Percentiles rank a stretch among this genome's conserved stretches.
Conservation (phyloP, 1,140 invertebrate genomes). For the Aphelenchoides besseyi region DNA sequence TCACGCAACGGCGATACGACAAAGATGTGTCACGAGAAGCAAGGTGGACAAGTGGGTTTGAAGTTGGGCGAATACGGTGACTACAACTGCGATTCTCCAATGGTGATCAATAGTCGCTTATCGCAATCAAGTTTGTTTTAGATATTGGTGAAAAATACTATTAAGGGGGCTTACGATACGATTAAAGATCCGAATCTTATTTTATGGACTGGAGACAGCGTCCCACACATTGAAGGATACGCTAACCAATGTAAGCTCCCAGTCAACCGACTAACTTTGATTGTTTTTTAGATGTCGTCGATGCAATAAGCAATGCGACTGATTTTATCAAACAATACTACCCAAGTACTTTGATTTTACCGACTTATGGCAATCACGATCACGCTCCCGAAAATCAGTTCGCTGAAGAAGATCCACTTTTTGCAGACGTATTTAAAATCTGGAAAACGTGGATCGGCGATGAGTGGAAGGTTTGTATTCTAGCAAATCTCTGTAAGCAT, state of each 20-base stretch:
- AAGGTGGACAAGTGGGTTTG: not conserved
- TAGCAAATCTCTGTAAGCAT: not conserved
- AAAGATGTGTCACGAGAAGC: constrained; percentile 41
- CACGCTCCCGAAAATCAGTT: constrained; percentile 52
- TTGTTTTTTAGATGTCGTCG: constrained; percentile 48
- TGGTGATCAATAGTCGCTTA: constrained; percentile 15
- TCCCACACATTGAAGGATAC: constrained; percentile 54
- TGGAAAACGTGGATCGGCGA: constrained; percentile 53
- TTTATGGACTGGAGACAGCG: constrained; percentile 60
- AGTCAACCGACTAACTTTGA: not conserved
- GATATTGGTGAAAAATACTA: constrained; percentile 37
- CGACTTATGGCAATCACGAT: constrained; percentile 58
- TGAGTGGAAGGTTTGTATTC: constrained; percentile 29
- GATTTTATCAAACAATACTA: constrained; percentile 30
- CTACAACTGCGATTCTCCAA: constrained; percentile 52
- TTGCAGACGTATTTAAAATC: constrained; percentile 39
- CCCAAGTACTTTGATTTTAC: constrained; percentile 40
- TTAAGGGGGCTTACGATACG: constrained; percentile 33
- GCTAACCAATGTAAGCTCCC: constrained; percentile 32
- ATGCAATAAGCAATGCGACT: constrained; percentile 41
- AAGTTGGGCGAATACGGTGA: constrained; percentile 45
- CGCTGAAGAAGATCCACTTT: constrained; percentile 45
- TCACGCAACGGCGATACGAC: constrained; percentile 29
- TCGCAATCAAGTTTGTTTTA: constrained; percentile 19
- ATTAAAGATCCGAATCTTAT: constrained; percentile 49